Evolutionary conservation across 2,888 invertebrate genomes (phyloP).

Genomic region (Hypena proboscidalis): DNA sequence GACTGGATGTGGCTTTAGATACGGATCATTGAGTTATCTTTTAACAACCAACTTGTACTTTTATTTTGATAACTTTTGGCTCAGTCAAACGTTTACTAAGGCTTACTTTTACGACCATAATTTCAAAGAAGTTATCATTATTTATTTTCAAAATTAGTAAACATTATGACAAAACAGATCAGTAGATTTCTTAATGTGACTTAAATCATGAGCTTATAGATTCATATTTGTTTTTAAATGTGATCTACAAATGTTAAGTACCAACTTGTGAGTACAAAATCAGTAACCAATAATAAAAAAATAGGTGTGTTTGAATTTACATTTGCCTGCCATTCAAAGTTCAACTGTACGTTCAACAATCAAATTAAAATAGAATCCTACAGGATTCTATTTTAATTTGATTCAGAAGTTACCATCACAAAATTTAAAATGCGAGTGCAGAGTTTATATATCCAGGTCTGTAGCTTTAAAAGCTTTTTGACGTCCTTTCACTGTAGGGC

Average conservation of each 20-base stretch:
- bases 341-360: no score
- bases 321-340: no score
- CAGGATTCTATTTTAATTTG: conserved; percentile 2
- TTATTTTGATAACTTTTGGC: neutral
- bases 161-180: no score
- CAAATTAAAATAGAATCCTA: no score
- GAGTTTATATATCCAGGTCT: conserved; percentile 27
- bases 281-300: no score
- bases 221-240: no score
- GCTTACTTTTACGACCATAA: neutral
- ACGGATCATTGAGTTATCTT: conserved; percentile 11
- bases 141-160: no score
- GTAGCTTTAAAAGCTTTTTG: conserved; percentile 41
- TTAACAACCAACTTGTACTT: neutral
- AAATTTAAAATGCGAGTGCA: conserved; percentile 8
- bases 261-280: no score
- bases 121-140: neutral
- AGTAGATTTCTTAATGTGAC: no score
- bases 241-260: no score
- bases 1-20: conserved; percentile 5
- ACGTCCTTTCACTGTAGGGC: conserved; percentile 22
- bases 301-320: no score
- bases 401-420: conserved; percentile 2
- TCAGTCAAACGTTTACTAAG: neutral
- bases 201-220: no score